phyloP scores from a whole-genome alignment of 2,888 invertebrate genomes.

The Clanis bilineata region DNA sequence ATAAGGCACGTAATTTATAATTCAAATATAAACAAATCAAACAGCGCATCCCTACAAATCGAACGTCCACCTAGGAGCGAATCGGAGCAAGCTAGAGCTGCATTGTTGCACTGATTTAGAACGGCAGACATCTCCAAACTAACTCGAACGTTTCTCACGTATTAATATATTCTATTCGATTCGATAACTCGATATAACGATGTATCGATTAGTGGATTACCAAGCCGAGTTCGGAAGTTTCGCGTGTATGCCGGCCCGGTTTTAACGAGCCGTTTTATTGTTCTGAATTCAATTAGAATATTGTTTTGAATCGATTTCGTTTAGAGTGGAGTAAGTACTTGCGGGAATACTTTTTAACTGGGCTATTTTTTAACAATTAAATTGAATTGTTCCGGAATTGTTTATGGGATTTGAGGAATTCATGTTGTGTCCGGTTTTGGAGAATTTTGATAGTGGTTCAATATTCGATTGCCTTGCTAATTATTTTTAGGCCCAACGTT shows the following conservation, averaged over 20 bases:
- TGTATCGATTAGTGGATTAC: constrained; percentile 65
- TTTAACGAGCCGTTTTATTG: constrained; percentile 11
- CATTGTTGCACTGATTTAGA: constrained; percentile 77
- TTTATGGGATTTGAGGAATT: no score
- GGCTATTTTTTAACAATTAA: background rate
- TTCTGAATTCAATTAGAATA: constrained; percentile 1
- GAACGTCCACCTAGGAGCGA: constrained; percentile 60
- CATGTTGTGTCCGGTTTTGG: no score
- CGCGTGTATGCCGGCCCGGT: constrained; percentile 2
- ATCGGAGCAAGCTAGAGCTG: constrained; percentile 69
- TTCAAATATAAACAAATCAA: background rate
- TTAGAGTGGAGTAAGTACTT: background rate
- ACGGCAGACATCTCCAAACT: constrained; percentile 77
- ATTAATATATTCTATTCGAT: constrained; percentile 81
- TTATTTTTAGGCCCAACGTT: no score
- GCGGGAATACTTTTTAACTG: background rate
- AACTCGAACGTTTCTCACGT: constrained; percentile 72
- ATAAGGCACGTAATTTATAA: no score
- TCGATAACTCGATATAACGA: constrained; percentile 69
- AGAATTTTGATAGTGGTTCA: no score
- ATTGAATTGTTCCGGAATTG: background rate
- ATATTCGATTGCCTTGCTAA: no score
- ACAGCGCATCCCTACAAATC: constrained; percentile 46
- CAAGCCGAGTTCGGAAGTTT: constrained; percentile 10
- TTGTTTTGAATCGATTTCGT: background rate